Conservation (phyloP, 1,140 invertebrate species). For the Trichonephila inaurata region DNA sequence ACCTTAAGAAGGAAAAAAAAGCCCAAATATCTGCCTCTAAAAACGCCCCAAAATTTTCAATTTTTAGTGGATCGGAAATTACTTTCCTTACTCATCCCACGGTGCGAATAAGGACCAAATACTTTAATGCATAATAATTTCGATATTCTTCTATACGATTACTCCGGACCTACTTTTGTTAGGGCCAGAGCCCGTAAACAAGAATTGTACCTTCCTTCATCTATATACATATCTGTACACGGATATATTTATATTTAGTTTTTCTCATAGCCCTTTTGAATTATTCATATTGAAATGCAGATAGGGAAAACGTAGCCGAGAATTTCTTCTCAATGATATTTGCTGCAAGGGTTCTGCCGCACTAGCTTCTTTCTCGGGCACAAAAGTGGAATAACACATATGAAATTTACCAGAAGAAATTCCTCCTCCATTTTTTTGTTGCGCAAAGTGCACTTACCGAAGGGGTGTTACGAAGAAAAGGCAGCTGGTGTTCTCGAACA, state of each 20-base stretch:
- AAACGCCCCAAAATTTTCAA: not conserved
- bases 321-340: constrained; percentile 46
- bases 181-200: not conserved
- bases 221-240: not conserved
- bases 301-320: not conserved
- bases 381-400: constrained; percentile 51
- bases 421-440: not conserved
- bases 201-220: constrained; percentile 20
- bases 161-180: constrained; percentile 2
- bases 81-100: not conserved
- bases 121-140: constrained; percentile 65
- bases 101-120: not conserved
- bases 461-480: not conserved
- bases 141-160: not conserved
- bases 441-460: not conserved
- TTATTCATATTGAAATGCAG: constrained; percentile 53
- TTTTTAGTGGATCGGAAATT: constrained; percentile 41
- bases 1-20: not conserved
- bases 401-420: constrained; percentile 47
- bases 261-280: constrained; percentile 10
- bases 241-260: constrained; percentile 20
- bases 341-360: not conserved
- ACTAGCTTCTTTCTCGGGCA: not conserved
- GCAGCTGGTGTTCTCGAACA: not conserved
- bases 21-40: not conserved